Conservation (phyloP, 2,797 vertebrate species). For the Crypturellus tataupa region DNA sequence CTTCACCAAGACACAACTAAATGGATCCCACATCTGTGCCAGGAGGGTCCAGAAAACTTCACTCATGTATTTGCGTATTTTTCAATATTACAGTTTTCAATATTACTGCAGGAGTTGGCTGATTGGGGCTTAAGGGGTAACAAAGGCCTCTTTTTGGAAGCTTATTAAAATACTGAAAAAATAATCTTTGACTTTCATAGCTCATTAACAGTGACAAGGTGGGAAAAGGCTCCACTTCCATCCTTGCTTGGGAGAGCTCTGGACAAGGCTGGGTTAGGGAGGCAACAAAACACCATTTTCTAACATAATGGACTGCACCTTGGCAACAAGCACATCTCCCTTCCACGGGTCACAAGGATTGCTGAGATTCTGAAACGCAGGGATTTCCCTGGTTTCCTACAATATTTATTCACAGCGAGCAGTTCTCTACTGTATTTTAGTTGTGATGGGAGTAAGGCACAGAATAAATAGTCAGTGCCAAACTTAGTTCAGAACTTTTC, state of each 20-base stretch:
- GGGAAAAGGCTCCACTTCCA: constrained; percentile 54
- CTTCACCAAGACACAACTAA: neutral
- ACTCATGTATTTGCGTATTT: constrained; percentile 23
- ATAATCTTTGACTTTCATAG: constrained; percentile 68
- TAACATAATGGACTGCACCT: neutral
- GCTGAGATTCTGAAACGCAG: neutral
- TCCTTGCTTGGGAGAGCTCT: constrained; percentile 5
- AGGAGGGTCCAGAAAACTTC: constrained; percentile 12
- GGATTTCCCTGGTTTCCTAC: neutral
- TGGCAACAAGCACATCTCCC: neutral
- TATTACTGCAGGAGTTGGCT: constrained; percentile 51
- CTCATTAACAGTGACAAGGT: constrained; percentile 61
- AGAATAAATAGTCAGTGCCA: neutral
- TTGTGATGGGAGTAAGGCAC: neutral
- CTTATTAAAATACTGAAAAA: constrained; percentile 65
- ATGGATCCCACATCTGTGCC: constrained; percentile 24
- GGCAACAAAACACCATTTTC: neutral
- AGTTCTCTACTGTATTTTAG: neutral
- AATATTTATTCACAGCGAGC: neutral
- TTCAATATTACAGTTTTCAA: constrained; percentile 13
- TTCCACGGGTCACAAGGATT: neutral
- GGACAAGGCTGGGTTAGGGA: neutral
- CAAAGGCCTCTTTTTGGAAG: constrained; percentile 17
- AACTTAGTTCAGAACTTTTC: neutral
- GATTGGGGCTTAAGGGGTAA: constrained; percentile 45